Base-by-base conservation (phyloP, 2,888 invertebrate genomes). In the Chelonus formosanus region DNA sequence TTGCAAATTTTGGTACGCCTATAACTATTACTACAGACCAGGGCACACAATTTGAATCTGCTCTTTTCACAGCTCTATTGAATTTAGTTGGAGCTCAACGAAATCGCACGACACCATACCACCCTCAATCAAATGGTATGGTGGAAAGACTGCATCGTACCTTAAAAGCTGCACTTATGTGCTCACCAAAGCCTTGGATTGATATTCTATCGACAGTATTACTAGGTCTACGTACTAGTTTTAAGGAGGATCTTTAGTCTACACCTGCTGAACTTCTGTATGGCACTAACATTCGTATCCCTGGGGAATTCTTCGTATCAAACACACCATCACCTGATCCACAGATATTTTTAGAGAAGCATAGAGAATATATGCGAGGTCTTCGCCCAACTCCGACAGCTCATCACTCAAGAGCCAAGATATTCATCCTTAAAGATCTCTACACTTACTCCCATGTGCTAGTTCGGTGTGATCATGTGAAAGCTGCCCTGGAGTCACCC, bases 71-170 rank as follows among this genome's bases (percentile, higher is more conserved):
- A 52, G 52, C 52, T 7, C 20, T 52, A 4, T 20, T 31, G 10
- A 20, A 52, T 3, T 32, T 52, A 10, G 32, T 52, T 3, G 7
- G 10, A 48, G 48, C 48, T 0, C 52, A 68, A 3, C 45, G 57
- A 1, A 59, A 71, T 3, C 43, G 69, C 0, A 71, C 72, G 0
- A 78, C 80, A 1, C 68, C 78, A 6, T 81, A 82, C 66, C 80
- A 84, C 67, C 78, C 84, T 43, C 71, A 76, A 54, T 70, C 80
- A 3, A 85, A 85, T 63, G 84, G 83, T 0, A 72, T 84, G 57
- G 76, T 85, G 5, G 84, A 85, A 69, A 71, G 83, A 4, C 77
- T 80, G 58, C 85, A 86, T 70, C 73, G 84, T 2, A 76, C 77
- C 5, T 68, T 85, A 61, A 85, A 84, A 71, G 75, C 82, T 2